A percentile compares a stretch with the other conserved stretches of the same genome.
phyloP scores from a whole-genome alignment of 2,888 invertebrate species.

The Zaprionus obscuricornis region DNA sequence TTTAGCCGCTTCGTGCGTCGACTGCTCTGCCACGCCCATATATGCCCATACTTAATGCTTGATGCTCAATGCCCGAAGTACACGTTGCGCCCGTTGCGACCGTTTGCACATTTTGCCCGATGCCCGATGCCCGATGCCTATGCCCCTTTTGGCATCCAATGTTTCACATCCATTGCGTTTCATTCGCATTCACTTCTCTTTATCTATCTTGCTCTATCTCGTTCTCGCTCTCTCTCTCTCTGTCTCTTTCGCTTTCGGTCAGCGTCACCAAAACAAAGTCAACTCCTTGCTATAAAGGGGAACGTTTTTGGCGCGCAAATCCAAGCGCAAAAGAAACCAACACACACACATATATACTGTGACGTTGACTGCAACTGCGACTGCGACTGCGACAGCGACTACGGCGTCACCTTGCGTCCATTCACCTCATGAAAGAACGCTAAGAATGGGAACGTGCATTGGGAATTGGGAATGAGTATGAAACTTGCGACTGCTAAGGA shows the following conservation, averaged over 20 bases:
- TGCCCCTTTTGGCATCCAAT: constrained; percentile 44
- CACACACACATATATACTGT: constrained; percentile 28
- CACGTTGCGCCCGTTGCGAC: no score
- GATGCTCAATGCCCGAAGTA: constrained; percentile 2
- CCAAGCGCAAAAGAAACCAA: constrained; percentile 48
- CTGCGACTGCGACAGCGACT: constrained; percentile 25
- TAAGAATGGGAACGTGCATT: constrained; percentile 10
- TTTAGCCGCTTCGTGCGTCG: constrained; percentile 17
- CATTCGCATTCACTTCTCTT: constrained; percentile 16
- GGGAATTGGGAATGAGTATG: constrained; percentile 7
- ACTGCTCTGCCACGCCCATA: constrained; percentile 61
- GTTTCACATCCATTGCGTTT: constrained; percentile 52
- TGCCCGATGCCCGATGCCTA: no score
- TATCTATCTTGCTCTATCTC: constrained; percentile 18
- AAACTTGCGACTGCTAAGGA: no score
- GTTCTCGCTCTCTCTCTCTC: constrained; percentile 14
- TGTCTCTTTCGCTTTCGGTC: constrained; percentile 39
- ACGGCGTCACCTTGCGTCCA: constrained; percentile 72
- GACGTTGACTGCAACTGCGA: constrained; percentile 44
- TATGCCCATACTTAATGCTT: constrained; percentile 17
- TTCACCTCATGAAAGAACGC: constrained; percentile 65
- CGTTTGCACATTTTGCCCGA: no score
- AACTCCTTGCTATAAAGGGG: constrained; percentile 63
- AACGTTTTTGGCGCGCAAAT: constrained; percentile 72
- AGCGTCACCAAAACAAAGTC: constrained; percentile 52